These are phyloP conservation scores for Oasisia sp. DNA, from an alignment of 2,888 invertebrate genomes.

Conservation along the genomic window DNA sequence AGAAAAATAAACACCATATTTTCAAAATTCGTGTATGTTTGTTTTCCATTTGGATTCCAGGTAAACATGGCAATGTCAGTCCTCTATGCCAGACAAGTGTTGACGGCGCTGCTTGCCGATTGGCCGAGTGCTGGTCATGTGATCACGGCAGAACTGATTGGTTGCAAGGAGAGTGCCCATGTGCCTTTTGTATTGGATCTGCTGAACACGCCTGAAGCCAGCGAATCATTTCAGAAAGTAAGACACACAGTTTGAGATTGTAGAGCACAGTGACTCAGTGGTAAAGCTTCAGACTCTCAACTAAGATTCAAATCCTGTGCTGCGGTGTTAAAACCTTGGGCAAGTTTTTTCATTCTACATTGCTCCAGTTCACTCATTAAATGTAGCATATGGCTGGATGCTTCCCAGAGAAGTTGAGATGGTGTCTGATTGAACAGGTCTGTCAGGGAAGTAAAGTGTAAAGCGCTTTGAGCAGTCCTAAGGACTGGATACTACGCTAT, in stretches of 20 bases:
- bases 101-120: slow-evolving; percentile 59
- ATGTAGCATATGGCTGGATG: too few species aligned
- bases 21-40: background rate
- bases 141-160: slow-evolving; percentile 58
- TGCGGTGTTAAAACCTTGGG: too few species aligned
- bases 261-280: too few species aligned
- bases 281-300: too few species aligned
- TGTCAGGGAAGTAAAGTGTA: too few species aligned
- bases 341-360: too few species aligned
- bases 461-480: too few species aligned
- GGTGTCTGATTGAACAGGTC: too few species aligned
- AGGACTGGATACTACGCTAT: too few species aligned
- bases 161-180: slow-evolving; percentile 58
- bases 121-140: slow-evolving; percentile 57
- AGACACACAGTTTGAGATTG: background rate
- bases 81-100: slow-evolving; percentile 58
- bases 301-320: too few species aligned
- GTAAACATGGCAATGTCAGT: slow-evolving; percentile 55
- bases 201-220: slow-evolving; percentile 56
- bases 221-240: slow-evolving; percentile 57
- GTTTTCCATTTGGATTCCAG: slow-evolving; percentile 28
- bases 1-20: background rate
- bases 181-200: slow-evolving; percentile 62
- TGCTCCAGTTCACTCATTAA: too few species aligned
- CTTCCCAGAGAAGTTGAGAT: too few species aligned